Evolutionary conservation across 2,888 invertebrate genomes (phyloP).

Genomic region (Cenopis cana): DNA sequence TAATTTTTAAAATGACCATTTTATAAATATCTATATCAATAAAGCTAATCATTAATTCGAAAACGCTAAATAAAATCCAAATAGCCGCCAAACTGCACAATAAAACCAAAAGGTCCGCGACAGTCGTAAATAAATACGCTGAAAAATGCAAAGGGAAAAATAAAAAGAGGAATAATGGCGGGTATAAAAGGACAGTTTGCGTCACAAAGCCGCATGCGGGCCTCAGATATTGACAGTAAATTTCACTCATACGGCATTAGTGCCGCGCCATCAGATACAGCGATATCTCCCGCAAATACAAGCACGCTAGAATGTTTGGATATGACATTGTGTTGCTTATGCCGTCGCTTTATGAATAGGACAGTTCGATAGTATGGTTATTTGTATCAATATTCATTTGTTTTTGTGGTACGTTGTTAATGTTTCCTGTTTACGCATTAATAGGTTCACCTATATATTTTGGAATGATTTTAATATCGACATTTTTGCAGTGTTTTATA

Average conservation of each 20-base stretch:
- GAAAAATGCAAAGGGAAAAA: constrained; percentile 73
- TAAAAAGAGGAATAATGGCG: constrained; percentile 74
- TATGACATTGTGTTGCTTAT: constrained; percentile 22
- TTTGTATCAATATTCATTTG: not conserved
- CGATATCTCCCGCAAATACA: constrained; percentile 59
- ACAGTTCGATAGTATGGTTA: not conserved
- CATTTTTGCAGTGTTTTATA: too few relatives aligned
- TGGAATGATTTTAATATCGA: too few relatives aligned
- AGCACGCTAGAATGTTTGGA: constrained; percentile 42
- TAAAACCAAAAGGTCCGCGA: constrained; percentile 59
- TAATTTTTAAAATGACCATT: too few relatives aligned
- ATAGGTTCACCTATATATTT: too few relatives aligned
- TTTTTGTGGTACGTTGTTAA: too few relatives aligned
- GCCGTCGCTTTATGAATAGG: not conserved
- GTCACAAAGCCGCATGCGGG: constrained; percentile 84
- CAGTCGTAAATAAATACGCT: constrained; percentile 69
- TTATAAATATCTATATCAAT: not conserved
- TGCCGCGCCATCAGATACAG: constrained; percentile 84
- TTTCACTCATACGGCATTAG: constrained; percentile 85
- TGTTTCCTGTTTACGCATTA: too few relatives aligned
- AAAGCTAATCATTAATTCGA: constrained; percentile 28
- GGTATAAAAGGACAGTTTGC: constrained; percentile 82
- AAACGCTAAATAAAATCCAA: constrained; percentile 19
- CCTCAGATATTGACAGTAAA: constrained; percentile 85
- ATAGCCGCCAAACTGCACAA: constrained; percentile 54